A percentile compares a stretch with the other conserved stretches of the same genome.
Conservation (phyloP, 2,888 invertebrate genomes). For the Ctenicera cuprea region DNA sequence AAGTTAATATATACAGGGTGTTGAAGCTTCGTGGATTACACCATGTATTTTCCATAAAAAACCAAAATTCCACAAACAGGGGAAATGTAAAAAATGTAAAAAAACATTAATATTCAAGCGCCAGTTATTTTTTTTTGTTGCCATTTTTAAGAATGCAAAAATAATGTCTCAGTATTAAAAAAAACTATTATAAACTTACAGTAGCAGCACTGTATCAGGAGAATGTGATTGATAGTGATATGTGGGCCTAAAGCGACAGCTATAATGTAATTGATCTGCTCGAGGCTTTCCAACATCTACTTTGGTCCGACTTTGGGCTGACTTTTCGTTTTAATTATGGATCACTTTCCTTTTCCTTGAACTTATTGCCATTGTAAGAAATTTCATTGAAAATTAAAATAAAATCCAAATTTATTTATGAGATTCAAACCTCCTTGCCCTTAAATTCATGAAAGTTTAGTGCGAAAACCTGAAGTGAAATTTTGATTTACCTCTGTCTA, state of each 20-base stretch:
- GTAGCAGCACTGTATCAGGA: slow-evolving; percentile 23
- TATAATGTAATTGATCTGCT: slow-evolving; percentile 38
- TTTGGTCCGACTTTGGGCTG: not conserved
- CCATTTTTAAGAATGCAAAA: no score
- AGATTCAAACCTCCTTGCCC: no score
- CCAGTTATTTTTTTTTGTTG: no score
- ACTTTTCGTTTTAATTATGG: slow-evolving; percentile 33
- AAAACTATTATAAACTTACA: not conserved
- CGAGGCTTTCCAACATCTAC: slow-evolving; percentile 25
- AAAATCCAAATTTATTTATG: no score
- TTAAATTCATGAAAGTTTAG: no score
- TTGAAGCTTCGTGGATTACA: no score
- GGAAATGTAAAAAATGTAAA: no score
- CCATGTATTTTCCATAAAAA: no score
- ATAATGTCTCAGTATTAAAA: not conserved
- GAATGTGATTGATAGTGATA: slow-evolving; percentile 44
- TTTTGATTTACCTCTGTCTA: not conserved
- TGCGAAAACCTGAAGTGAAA: no score
- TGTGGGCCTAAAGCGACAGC: slow-evolving; percentile 42
- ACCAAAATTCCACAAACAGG: no score
- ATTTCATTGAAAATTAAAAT: not conserved
- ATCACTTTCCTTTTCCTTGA: slow-evolving; percentile 33
- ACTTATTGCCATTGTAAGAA: slow-evolving; percentile 5
- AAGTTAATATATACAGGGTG: no score
- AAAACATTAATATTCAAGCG: no score